Evolutionary conservation across 2,888 invertebrate genomes (phyloP).

Genomic region (Drosophila longiperda): DNA sequence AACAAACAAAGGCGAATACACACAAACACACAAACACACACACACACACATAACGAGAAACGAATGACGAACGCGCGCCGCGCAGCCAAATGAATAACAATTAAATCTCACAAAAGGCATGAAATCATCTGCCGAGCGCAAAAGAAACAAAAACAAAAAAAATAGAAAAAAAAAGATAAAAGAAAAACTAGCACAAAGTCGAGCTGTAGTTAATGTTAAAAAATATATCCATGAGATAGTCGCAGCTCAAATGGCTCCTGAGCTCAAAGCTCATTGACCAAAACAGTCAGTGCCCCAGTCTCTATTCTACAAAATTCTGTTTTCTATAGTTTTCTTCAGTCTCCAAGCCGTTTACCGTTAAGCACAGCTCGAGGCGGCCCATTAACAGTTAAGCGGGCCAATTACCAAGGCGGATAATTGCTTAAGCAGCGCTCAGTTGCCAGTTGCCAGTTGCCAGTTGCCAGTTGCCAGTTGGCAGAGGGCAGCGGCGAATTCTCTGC

Average conservation of each 20-base stretch:
- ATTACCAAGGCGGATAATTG: slow-evolving; percentile 74
- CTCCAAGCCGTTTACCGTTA: slow-evolving; percentile 64
- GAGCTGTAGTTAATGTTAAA: slow-evolving; percentile 46
- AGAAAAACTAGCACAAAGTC: slow-evolving; percentile 69
- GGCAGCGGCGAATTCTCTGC: neutral
- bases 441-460: neutral
- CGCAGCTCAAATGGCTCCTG: slow-evolving; percentile 19
- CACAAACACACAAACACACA: neutral
- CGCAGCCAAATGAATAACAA: slow-evolving; percentile 74
- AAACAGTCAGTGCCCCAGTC: slow-evolving; percentile 63
- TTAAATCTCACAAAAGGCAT: slow-evolving; percentile 79
- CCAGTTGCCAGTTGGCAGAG: neutral
- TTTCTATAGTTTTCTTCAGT: slow-evolving; percentile 7
- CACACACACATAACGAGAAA: slow-evolving; percentile 36
- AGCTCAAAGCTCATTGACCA: slow-evolving; percentile 75
- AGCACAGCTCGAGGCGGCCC: slow-evolving; percentile 73
- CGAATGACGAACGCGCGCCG: slow-evolving; percentile 57
- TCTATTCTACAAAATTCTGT: slow-evolving; percentile 20
- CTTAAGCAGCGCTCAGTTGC: slow-evolving; percentile 15
- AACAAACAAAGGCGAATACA: slow-evolving; percentile 24
- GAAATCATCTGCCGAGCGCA: slow-evolving; percentile 74
- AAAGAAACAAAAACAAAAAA: slow-evolving; percentile 34
- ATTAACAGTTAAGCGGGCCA: slow-evolving; percentile 79
- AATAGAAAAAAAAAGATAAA: slow-evolving; percentile 7
- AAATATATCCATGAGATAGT: slow-evolving; percentile 61